Base-by-base conservation (phyloP, 2,888 invertebrate species). In the Pemphredon lugubris region DNA sequence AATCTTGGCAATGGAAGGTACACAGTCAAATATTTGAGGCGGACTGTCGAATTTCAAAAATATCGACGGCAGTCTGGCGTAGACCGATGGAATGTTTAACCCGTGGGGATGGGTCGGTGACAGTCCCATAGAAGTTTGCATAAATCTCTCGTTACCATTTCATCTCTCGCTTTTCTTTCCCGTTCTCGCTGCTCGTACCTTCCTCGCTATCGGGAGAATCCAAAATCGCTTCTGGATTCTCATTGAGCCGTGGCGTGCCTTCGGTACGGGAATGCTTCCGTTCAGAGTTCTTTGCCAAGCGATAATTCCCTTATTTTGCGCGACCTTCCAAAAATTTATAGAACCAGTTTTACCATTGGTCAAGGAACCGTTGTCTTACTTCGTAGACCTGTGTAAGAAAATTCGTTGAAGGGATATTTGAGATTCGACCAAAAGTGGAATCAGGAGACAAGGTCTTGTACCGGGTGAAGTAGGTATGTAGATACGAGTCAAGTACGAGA, bases 1-100 rank as follows among this genome's bases (percentile, higher is more conserved):
- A 78, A 74, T 83, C 82, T 84, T 83, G 80, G 77, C 84, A 82
- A 84, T 82, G 83, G 73, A 83, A 81, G 79, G 74, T 79, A 83
- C 84, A 84, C 80, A 83, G 77, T 82, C 83, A 83, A 85, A 84
- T 85, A 83, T 84, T 84, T 85, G 85, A 80, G 57, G 72, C 50
- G 55, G 73, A 66, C 69, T 50, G 83, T 73, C 79, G 83, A 85
- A 79, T 83, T 85, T 84, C 68, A 77, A 84, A 84, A 85, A 84
- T 82, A 84, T 81, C 73, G 68, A 42, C 67, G 63, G 37, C 72
- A 51, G 66, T 42, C 48, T 44, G 74, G 40, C 57, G 51, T 23
- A 44, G 37, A 20, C 48, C 69, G 61, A 79, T 64, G 63, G 68
- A 74, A 79, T 79, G 71, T 74, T 77, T 81, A 81, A 79, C 77